A percentile compares a stretch with the other conserved stretches of the same genome.
Evolutionary conservation across 2,797 vertebrate species (phyloP).

Genomic region (Epinephelus malabaricus): DNA sequence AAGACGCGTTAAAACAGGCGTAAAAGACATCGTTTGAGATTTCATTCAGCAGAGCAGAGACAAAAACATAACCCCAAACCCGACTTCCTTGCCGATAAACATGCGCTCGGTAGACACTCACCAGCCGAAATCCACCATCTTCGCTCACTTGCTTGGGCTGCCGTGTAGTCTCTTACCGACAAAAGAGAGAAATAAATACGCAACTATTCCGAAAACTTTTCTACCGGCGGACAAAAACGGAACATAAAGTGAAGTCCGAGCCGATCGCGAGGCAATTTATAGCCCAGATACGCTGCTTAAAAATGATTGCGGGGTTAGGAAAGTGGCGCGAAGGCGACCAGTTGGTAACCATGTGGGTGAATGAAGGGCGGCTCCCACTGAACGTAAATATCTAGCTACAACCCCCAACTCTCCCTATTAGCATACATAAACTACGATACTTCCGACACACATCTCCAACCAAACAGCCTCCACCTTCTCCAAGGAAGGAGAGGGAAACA

Average conservation of each 20-base stretch:
- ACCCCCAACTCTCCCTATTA: slow-evolving; percentile 94
- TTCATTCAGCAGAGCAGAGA: slow-evolving; percentile 27
- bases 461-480: slow-evolving; percentile 73
- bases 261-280: slow-evolving; percentile 42
- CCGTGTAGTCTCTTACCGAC: slow-evolving; percentile 84
- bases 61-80: slow-evolving; percentile 73
- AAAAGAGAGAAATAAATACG: slow-evolving; percentile 79
- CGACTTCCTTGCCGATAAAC: slow-evolving; percentile 88
- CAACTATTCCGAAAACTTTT: slow-evolving; percentile 82
- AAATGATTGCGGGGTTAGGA: slow-evolving; percentile 77
- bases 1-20: slow-evolving; percentile 18
- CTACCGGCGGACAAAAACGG: slow-evolving; percentile 39
- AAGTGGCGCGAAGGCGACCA: slow-evolving; percentile 90
- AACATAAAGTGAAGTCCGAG: slow-evolving; percentile 48
- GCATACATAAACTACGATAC: slow-evolving; percentile 95
- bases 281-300: slow-evolving; percentile 62
- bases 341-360: slow-evolving; percentile 91
- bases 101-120: slow-evolving; percentile 89
- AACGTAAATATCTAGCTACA: slow-evolving; percentile 99
- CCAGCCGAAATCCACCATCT: slow-evolving; percentile 92
- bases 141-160: slow-evolving; percentile 87
- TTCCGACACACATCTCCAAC: slow-evolving; percentile 89
- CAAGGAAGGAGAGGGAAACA: slow-evolving; percentile 48
- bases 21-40: slow-evolving; percentile 9
- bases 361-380: slow-evolving; percentile 99